Evolutionary conservation across 2,113 vertebrate genomes (phyloP).

Genomic region (Prietella phreatophila): DNA sequence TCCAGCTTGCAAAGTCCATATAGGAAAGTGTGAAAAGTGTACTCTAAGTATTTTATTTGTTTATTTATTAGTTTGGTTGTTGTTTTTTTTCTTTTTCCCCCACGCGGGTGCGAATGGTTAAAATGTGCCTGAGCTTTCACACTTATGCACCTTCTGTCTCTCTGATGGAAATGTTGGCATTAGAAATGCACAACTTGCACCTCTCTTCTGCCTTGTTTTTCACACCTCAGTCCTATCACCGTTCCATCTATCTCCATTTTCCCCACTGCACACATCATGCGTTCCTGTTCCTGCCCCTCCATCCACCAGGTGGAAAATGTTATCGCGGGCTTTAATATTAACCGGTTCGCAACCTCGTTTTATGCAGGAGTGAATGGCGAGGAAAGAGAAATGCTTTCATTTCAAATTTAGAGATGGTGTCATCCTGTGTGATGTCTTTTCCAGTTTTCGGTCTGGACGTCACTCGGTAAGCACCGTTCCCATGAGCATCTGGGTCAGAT

Average conservation of each 20-base stretch:
- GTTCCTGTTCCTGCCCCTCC: not conserved
- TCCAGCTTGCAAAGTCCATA: not conserved
- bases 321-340: conserved; percentile 25
- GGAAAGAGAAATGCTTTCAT: conserved; percentile 6
- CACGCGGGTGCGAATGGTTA: not conserved
- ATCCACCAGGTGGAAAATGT: not conserved
- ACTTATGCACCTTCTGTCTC: not conserved
- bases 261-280: not conserved
- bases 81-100: not conserved
- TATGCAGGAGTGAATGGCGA: not conserved
- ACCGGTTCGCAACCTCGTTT: not conserved
- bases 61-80: not conserved
- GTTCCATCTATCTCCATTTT: not conserved
- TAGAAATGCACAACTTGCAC: not conserved
- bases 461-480: conserved; percentile 30
- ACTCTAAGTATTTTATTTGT: not conserved
- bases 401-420: conserved; percentile 23
- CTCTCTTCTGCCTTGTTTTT: not conserved
- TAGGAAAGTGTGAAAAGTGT: not conserved
- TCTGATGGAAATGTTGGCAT: conserved; percentile 6
- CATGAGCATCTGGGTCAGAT: conserved; percentile 49
- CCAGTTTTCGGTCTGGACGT: conserved; percentile 32
- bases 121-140: not conserved
- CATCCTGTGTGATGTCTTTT: conserved; percentile 29
- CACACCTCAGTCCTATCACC: conserved; percentile 27